These are phyloP conservation scores for Sarcophaga peregrina DNA, from an alignment of 1,140 invertebrate species.

Conservation along the genomic window DNA sequence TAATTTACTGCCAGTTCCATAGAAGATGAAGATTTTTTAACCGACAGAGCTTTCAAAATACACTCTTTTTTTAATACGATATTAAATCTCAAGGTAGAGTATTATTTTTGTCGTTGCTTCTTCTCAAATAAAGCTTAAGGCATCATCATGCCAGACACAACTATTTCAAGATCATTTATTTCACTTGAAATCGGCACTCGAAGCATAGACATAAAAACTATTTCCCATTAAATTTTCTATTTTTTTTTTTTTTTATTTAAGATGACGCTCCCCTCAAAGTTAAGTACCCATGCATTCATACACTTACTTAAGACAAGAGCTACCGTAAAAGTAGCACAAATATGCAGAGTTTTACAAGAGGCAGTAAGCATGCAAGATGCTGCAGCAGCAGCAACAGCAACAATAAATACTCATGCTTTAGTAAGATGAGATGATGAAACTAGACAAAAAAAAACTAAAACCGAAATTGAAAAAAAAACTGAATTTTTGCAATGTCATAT, in stretches of 20 bases:
- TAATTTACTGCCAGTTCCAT: too few species aligned
- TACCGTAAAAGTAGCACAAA: conserved; percentile 24
- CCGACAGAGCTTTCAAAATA: too few species aligned
- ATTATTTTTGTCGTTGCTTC: too few species aligned
- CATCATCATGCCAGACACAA: not conserved
- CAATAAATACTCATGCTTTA: not conserved
- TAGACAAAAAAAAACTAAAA: not conserved
- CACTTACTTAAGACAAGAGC: conserved; percentile 4
- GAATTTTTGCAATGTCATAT: not conserved
- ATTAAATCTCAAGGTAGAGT: too few species aligned
- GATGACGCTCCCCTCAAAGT: not conserved
- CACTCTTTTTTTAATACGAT: too few species aligned
- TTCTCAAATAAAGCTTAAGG: too few species aligned
- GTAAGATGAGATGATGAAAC: not conserved
- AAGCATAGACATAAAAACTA: not conserved
- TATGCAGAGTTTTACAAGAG: not conserved
- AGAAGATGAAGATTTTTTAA: too few species aligned
- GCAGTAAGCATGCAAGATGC: not conserved
- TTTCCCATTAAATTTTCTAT: not conserved
- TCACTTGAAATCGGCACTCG: conserved; percentile 1
- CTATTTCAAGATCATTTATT: conserved; percentile 29
- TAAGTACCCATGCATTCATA: conserved; percentile 6
- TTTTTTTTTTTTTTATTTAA: not conserved
- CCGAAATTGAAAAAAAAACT: not conserved
- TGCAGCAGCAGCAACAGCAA: not conserved